These are phyloP conservation scores for Cryptocephalus primarius DNA, from an alignment of 2,888 invertebrate species.

Conservation along the genomic window DNA sequence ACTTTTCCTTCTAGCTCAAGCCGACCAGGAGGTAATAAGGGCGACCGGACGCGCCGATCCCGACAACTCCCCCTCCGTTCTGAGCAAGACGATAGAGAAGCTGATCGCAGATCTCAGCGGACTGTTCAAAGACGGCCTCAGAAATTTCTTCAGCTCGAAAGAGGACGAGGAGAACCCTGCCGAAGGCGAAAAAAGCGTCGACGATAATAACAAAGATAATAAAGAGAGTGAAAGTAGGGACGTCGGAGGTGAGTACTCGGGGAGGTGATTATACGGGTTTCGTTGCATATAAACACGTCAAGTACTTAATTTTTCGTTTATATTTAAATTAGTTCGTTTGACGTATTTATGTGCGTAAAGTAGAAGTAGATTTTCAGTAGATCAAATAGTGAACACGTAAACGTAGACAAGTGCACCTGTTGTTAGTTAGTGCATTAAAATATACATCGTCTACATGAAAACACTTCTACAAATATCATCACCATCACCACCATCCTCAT, in stretches of 20 bases:
- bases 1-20: slow-evolving; percentile 27
- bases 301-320: neutral
- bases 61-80: slow-evolving; percentile 22
- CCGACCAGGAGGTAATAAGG: slow-evolving; percentile 21
- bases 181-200: slow-evolving; percentile 8
- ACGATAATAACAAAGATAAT: slow-evolving; percentile 5
- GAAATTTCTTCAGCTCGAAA: slow-evolving; percentile 26
- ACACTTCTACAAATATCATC: no score
- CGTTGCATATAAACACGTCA: neutral
- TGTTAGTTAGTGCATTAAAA: no score
- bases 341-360: no score
- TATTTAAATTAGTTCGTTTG: neutral
- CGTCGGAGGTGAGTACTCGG: slow-evolving; percentile 15
- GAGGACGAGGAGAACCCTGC: slow-evolving; percentile 17
- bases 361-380: slow-evolving; percentile 17
- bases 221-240: slow-evolving; percentile 9
- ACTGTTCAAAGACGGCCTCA: slow-evolving; percentile 26
- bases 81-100: slow-evolving; percentile 26
- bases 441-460: no score
- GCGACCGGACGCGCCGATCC: slow-evolving; percentile 19
- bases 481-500: no score
- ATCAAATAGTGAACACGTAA: slow-evolving; percentile 8
- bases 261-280: neutral
- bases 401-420: no score
- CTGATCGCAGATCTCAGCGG: slow-evolving; percentile 29